These are phyloP conservation scores for Glaucomys volans DNA, from an alignment of 2,113 vertebrate species.

Conservation along the genomic window DNA sequence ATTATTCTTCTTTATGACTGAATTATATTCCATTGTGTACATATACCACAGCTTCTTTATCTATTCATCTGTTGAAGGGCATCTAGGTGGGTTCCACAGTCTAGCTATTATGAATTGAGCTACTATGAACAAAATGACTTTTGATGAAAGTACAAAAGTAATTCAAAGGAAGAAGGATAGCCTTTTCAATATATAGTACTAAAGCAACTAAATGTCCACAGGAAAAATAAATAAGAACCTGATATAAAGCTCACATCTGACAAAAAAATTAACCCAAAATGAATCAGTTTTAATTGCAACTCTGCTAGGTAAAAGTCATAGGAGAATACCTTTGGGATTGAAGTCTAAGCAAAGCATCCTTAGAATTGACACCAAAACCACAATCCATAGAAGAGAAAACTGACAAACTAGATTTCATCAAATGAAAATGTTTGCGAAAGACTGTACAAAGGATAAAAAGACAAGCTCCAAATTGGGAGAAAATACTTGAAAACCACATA, in stretches of 20 bases:
- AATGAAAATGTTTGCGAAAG: conserved; percentile 44
- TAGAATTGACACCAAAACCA: background rate
- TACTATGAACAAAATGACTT: background rate
- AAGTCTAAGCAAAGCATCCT: conserved; percentile 28
- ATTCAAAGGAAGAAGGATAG: background rate
- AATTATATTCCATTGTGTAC: too few relatives aligned
- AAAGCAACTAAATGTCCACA: background rate
- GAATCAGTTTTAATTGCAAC: background rate
- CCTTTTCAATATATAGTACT: background rate
- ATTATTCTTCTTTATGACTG: too few relatives aligned
- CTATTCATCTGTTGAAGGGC: too few relatives aligned
- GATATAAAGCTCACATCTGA: background rate
- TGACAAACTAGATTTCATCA: background rate
- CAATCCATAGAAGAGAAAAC: background rate
- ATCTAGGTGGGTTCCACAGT: too few relatives aligned
- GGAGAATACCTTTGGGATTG: background rate
- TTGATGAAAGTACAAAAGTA: background rate
- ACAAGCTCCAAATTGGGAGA: background rate
- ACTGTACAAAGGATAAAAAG: background rate
- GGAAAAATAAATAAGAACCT: conserved; percentile 9
- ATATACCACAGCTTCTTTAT: too few relatives aligned
- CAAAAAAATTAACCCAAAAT: conserved; percentile 11
- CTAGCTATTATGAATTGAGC: too few relatives aligned
- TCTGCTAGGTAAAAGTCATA: background rate
- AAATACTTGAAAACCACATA: conserved; percentile 36